Conservation (phyloP, 2,888 invertebrate species). For the Ryuthela nishihirai region DNA sequence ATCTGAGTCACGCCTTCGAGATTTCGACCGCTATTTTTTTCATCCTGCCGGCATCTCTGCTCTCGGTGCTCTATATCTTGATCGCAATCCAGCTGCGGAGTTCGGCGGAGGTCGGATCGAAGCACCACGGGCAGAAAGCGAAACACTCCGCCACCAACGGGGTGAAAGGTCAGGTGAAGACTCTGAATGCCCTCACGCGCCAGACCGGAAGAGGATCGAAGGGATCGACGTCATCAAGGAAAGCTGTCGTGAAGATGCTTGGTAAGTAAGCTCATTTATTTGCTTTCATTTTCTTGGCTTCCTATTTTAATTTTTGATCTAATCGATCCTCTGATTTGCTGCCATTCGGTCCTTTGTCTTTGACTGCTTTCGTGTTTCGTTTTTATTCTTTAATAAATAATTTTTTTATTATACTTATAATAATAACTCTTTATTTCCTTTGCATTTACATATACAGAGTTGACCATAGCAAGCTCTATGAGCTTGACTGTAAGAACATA, state of each 20-base stretch:
- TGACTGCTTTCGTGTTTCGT: too few species aligned
- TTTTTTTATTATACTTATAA: too few species aligned
- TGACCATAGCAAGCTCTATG: too few species aligned
- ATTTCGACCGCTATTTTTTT: constrained; percentile 76
- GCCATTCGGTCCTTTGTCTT: too few species aligned
- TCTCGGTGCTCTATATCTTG: constrained; percentile 66
- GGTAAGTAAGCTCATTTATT: constrained; percentile 52
- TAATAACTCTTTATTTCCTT: too few species aligned
- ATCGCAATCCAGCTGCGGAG: constrained; percentile 48
- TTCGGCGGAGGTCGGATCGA: constrained; percentile 18
- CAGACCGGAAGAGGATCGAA: constrained; percentile 4
- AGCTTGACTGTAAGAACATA: too few species aligned
- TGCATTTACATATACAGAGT: too few species aligned
- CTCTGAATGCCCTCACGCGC: constrained; percentile 12
- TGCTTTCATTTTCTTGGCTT: background rate
- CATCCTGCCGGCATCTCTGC: constrained; percentile 75
- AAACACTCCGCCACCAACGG: constrained; percentile 25
- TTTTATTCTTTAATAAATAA: too few species aligned
- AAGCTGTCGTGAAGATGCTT: constrained; percentile 58
- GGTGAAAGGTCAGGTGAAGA: constrained; percentile 8
- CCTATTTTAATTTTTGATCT: background rate
- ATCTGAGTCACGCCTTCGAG: constrained; percentile 68
- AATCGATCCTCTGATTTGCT: background rate
- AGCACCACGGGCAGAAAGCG: constrained; percentile 7
- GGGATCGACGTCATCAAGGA: constrained; percentile 32